Evolutionary conservation across 2,888 invertebrate species (phyloP), one percentile per base, ranked within the genome.

Genomic region (Cactoblastis cactorum): DNA sequence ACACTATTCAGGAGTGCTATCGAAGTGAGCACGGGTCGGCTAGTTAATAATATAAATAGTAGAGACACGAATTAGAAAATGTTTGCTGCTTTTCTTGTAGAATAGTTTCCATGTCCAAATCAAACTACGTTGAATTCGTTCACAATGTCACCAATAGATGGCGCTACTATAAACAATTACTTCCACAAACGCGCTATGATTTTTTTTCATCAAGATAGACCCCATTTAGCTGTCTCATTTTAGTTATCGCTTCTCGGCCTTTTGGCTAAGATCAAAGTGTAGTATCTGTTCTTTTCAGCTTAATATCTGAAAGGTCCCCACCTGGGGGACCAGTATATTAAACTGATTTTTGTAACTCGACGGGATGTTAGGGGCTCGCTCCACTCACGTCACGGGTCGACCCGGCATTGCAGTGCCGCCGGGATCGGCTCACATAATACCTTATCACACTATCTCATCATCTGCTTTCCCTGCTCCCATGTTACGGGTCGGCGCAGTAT

Each of bases 281-380:
- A 65, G 66, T 65, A 65, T 67, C 65, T 68, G 67, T 67, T 68
- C 67, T 68, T 67, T 66, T 66, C 67, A 67, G 67, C 67, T 67
- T 65, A 67, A 67, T 62, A 60, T 67, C 67, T 67, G 68, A 68
- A 67, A 66, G 68, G 66, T 67, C 65, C 65, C 63, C 62, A 67
- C 68, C 52, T 63, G 69, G 62, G 65, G 68, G 68, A 69, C 68
- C 68, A 68, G 67, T 68, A 68, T 67, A 68, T 69, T 65, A 67
- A 67, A 55, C 54, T 56, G 55, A 55, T 54, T 53, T 58, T 56
- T 54, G 52, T 54, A 52, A 45, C 17, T 6, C 56, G 65, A 65
- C 61, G 63, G 67, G 66, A 68, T 66, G 66, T 65, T 66, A 66
- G 67, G 67, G 61, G 66, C 67, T 67, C 65, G 63, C 65, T 67